Percentiles rank a stretch among this genome's conserved stretches.
Conservation (phyloP, 2,888 invertebrate species). For the Scaptomyza parva region DNA sequence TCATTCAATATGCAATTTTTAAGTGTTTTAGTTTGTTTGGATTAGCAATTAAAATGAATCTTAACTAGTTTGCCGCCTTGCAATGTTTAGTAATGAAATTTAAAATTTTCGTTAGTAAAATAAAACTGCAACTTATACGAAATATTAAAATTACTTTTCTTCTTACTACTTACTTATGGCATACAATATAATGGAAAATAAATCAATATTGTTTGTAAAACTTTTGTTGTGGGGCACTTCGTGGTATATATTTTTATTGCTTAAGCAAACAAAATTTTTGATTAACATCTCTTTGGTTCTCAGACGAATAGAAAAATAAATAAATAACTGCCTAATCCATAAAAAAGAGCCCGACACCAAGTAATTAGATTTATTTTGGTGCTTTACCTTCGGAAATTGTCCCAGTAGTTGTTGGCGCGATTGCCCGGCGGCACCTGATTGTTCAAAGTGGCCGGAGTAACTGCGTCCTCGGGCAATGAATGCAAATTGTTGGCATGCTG, state of each 20-base stretch:
- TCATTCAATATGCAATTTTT: constrained; percentile 3
- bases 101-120: constrained; percentile 9
- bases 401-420: constrained; percentile 97
- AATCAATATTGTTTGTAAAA: constrained; percentile 21
- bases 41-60: background rate
- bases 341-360: constrained; percentile 44
- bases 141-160: background rate
- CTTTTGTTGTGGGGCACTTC: constrained; percentile 35
- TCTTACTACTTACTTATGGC: constrained; percentile 38
- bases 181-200: constrained; percentile 23
- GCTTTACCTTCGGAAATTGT: constrained; percentile 94
- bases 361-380: constrained; percentile 25
- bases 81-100: background rate
- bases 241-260: constrained; percentile 47
- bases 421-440: constrained; percentile 96
- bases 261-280: constrained; percentile 31
- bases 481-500: constrained; percentile 76
- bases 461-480: constrained; percentile 74
- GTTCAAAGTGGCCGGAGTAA: constrained; percentile 87
- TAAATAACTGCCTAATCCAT: constrained; percentile 38
- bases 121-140: background rate
- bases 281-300: constrained; percentile 46
- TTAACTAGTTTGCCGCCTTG: background rate
- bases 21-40: constrained; percentile 10
- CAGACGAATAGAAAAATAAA: constrained; percentile 30